Percentiles rank a stretch among this genome's conserved stretches.
phyloP scores from a whole-genome alignment of 2,888 invertebrate species.

The Drosophila limbata region DNA sequence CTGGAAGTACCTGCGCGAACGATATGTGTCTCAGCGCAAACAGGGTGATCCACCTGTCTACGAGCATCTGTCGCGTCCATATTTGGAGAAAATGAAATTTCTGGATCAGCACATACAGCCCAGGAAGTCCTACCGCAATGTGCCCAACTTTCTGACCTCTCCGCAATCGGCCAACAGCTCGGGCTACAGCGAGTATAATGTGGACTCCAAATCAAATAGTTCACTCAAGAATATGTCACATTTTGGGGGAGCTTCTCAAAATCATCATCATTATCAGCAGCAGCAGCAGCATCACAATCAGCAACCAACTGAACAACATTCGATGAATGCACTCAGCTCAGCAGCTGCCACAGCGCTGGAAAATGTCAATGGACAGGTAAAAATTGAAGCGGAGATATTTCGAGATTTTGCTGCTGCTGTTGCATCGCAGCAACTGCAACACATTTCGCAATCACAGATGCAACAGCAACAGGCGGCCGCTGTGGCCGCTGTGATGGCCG shows the following conservation, averaged over 20 bases:
- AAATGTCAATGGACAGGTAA: slow-evolving; percentile 78
- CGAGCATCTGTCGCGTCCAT: slow-evolving; percentile 85
- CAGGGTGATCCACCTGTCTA: slow-evolving; percentile 85
- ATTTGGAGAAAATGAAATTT: slow-evolving; percentile 85
- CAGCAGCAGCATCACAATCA: slow-evolving; percentile 31
- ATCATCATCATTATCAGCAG: slow-evolving; percentile 75
- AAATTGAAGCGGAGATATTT: slow-evolving; percentile 83
- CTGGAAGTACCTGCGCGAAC: slow-evolving; percentile 85
- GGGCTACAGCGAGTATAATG: slow-evolving; percentile 83
- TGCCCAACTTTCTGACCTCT: slow-evolving; percentile 83
- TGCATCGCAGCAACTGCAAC: slow-evolving; percentile 82
- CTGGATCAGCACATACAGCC: slow-evolving; percentile 85
- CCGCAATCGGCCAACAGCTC: slow-evolving; percentile 83
- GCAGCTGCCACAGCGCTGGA: slow-evolving; percentile 76
- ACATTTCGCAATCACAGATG: slow-evolving; percentile 79
- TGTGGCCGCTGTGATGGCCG: slow-evolving; percentile 72
- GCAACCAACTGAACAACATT: slow-evolving; percentile 58
- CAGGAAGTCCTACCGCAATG: slow-evolving; percentile 85
- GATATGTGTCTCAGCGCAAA: slow-evolving; percentile 85
- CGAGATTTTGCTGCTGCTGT: slow-evolving; percentile 84
- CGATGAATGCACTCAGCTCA: slow-evolving; percentile 77
- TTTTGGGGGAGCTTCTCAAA: slow-evolving; percentile 55
- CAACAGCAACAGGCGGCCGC: slow-evolving; percentile 75
- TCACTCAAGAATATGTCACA: slow-evolving; percentile 81
- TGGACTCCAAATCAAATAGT: slow-evolving; percentile 85